Evolutionary conservation across 2,113 vertebrate genomes (phyloP).

Genomic region (Enhydra lutris): DNA sequence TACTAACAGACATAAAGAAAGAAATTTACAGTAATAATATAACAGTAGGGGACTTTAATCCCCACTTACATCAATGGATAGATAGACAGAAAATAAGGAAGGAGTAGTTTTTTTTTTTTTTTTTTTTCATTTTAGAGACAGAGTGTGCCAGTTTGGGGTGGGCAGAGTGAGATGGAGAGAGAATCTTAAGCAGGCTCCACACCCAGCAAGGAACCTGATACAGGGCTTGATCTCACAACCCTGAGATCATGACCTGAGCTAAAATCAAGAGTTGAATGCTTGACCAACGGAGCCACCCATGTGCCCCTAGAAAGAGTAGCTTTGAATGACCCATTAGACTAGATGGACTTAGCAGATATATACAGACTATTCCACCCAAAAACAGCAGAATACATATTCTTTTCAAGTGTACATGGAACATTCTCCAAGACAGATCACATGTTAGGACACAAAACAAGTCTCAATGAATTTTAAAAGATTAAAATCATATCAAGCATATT

Average conservation of each 20-base stretch:
- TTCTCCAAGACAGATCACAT: background rate
- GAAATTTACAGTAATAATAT: background rate
- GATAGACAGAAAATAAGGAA: background rate
- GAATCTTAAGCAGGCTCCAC: background rate
- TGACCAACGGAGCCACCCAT: background rate
- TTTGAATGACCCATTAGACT: background rate
- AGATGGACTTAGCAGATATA: background rate
- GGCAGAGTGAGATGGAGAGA: background rate
- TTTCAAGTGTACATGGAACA: background rate
- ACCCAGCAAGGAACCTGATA: background rate
- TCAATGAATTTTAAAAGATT: background rate
- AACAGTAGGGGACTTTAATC: background rate
- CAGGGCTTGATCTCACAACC: background rate
- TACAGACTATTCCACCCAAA: background rate
- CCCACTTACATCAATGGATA: background rate
- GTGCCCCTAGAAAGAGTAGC: background rate
- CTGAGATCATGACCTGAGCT: background rate
- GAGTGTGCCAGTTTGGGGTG: background rate
- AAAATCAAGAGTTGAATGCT: background rate
- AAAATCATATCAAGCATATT: background rate
- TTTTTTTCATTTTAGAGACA: background rate
- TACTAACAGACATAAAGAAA: background rate
- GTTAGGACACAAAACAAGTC: background rate
- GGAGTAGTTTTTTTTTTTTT: background rate
- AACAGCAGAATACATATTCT: background rate